Base-by-base conservation (phyloP, 2,888 invertebrate genomes). In the Ormyrus nitidulus region DNA sequence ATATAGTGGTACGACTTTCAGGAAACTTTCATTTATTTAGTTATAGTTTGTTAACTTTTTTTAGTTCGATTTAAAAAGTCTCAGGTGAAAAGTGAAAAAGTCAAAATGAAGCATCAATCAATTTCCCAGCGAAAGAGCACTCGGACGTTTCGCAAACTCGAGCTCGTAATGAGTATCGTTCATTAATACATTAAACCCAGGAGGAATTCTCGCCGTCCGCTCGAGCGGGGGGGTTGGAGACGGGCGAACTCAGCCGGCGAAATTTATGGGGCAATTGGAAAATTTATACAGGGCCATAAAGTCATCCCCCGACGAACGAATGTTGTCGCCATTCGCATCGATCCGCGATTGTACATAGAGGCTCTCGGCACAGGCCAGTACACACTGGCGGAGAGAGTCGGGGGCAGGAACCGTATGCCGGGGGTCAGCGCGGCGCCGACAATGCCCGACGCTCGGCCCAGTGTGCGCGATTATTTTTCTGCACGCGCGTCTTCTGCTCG, bases 231-330 rank as follows among this genome's bases (percentile, higher is more conserved):
- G 1, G 19, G 19, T 0, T 13, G 13, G 19, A 19, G 19, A 19
- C 19, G 1, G 19, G 19, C 19, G 19, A 19, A 19, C 19, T 19
- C 56, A 10, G 49, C n/a, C 59, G 56, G 59, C 13, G 73, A 70
- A 80, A 80, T 80, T 77, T 77, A 80, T 73, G 77, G 46, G 46
- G 58, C 69, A 74, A 70, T 77, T 59, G 77, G 48, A 74, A 77
- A 81, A 81, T 81, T 81, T 74, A 81, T 77, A 81, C 68, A 51
- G 54, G 65, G 13, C 49, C 65, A 58, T 74, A 74, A 73, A 77
- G 73, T 49, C 59, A 53, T 56, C 58, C 19, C 19, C 70, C 62
- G 46, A 51, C 70, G 49, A 11, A 19, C 62, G 61, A 19, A 19
- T 19, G 19, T 19, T 51, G 75, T 79, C 69, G 69, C 78, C 54